Evolutionary conservation across 2,888 invertebrate genomes (phyloP), one percentile per base, ranked within the genome.

Genomic region (Phyllotreta striolata): DNA sequence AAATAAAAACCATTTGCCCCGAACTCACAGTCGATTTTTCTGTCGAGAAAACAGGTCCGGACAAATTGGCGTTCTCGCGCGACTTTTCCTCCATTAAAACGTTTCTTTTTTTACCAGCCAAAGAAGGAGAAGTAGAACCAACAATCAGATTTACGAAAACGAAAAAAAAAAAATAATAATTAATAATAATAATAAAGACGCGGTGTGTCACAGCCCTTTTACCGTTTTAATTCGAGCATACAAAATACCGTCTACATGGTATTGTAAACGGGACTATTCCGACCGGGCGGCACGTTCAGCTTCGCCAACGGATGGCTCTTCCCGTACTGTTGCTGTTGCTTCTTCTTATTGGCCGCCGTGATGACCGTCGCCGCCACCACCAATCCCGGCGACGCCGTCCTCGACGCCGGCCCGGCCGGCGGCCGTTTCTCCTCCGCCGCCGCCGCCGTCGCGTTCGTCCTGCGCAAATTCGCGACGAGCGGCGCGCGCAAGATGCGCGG

Each of bases 271-370:
- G 91, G 88, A 85, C 92, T 90, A 83, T 91, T 91, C 84, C 89
- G 87, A 84, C 88, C 86, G 76, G 87, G 86, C 85, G 91, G 89
- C 82, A 90, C 86, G 84, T 89, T 90, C 82, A 96, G 87, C 87
- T 91, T 91, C 77, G 94, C 90, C 78, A 96, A 86, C 72, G 96
- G 95, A 86, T 96, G 95, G 77, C 92, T 94, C 83, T 93, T 93
- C 75, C 95, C 95, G 81, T 93, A 95, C 81, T 95, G 95, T 78
- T 90, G 88, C 82, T 92, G 91, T 82, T 91, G 89, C 82, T 24
- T 24, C 24, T 24, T 24, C 24, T 91, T 91, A 74, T 87, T 89
- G 3, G 73, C 74, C 80, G 88, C 89, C 73, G 88, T 88, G 75
- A 89, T 87, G 74, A 89, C 89, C 77, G 88, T 88, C 66, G 88